These are phyloP conservation scores for Hypotaenidia philippensis DNA, from an alignment of 2,797 vertebrate genomes.

Conservation along the genomic window DNA sequence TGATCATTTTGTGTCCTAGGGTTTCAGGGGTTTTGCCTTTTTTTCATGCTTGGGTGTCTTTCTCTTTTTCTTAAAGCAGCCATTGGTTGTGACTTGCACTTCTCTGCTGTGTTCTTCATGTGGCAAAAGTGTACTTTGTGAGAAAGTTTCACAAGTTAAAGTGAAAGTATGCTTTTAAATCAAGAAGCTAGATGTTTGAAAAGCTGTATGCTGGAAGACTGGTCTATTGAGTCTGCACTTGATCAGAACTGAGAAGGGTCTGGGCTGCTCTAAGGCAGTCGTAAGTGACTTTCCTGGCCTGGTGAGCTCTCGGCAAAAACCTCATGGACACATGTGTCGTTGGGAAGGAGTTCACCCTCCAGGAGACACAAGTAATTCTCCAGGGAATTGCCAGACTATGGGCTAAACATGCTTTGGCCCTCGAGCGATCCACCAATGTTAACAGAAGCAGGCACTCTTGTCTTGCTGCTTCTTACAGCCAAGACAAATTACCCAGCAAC, in stretches of 20 bases:
- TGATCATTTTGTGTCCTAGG: background rate
- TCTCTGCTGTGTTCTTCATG: background rate
- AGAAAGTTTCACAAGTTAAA: background rate
- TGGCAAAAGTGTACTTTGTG: background rate
- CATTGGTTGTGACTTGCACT: background rate
- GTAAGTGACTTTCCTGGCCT: fast-evolving
- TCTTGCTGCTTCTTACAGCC: background rate
- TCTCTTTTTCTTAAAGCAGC: background rate
- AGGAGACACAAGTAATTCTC: background rate
- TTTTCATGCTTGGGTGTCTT: background rate
- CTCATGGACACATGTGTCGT: fast-evolving
- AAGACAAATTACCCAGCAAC: background rate
- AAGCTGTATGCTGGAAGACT: background rate
- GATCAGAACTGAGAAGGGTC: background rate
- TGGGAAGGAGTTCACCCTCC: background rate
- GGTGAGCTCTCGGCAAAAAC: background rate
- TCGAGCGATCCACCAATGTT: fast-evolving
- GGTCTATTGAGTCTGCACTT: background rate
- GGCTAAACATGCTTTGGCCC: background rate
- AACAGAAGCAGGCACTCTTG: background rate
- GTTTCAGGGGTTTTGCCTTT: background rate
- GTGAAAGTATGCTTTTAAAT: background rate
- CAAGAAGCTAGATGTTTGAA: background rate
- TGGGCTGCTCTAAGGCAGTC: background rate
- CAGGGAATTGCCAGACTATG: background rate